These are phyloP conservation scores for Anoncus sp. DNA, from an alignment of 2,888 invertebrate genomes.

Conservation along the genomic window DNA sequence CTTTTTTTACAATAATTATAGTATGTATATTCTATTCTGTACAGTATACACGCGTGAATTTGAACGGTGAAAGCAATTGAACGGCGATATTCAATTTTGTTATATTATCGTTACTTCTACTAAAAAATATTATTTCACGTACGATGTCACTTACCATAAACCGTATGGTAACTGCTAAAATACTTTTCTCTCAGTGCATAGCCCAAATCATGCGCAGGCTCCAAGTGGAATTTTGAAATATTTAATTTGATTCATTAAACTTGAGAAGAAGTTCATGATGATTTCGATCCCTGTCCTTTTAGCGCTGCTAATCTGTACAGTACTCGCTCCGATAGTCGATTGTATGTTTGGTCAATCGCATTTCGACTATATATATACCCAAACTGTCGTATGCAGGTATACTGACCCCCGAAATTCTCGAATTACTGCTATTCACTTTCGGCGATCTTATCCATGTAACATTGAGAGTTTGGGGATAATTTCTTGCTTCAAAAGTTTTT, in stretches of 20 bases:
- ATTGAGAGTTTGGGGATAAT: constrained; percentile 34
- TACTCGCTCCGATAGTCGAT: constrained; percentile 72
- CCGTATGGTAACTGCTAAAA: no score
- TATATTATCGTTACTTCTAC: no score
- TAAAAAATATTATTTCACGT: no score
- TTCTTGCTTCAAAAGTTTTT: constrained; percentile 20
- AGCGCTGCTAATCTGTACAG: constrained; percentile 71
- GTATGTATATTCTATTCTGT: no score
- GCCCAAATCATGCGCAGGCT: constrained; percentile 20
- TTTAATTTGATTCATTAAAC: constrained; percentile 48
- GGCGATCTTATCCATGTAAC: constrained; percentile 14
- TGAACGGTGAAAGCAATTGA: no score
- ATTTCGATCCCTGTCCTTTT: constrained; percentile 36
- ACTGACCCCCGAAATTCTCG: constrained; percentile 9
- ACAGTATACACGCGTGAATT: no score
- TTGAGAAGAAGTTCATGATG: constrained; percentile 74
- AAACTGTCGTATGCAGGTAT: neutral
- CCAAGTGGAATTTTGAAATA: neutral
- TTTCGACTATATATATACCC: constrained; percentile 54
- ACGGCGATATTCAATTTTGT: no score
- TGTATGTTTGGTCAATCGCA: constrained; percentile 47
- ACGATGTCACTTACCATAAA: no score
- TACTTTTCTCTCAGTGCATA: no score
- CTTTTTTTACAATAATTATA: no score
- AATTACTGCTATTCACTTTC: constrained; percentile 41